A percentile compares a stretch with the other conserved stretches of the same genome.
These are phyloP conservation scores for Callorhinus ursinus DNA, from an alignment of 2,113 vertebrate species.

Conservation along the genomic window DNA sequence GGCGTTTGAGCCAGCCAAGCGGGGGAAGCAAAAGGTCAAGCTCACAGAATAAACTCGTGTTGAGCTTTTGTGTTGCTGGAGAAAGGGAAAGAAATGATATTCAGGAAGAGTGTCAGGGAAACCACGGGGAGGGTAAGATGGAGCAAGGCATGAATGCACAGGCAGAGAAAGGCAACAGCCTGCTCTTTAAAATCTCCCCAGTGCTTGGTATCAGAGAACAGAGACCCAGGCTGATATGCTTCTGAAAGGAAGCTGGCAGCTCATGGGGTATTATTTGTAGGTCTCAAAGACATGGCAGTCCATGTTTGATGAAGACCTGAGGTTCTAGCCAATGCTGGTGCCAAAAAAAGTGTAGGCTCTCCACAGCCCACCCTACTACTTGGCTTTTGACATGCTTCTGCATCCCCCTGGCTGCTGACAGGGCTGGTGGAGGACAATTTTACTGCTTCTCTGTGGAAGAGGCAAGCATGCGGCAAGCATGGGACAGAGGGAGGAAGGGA, in stretches of 20 bases:
- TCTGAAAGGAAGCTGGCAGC: neutral
- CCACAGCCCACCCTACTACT: neutral
- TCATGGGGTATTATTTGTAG: neutral
- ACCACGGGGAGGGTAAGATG: neutral
- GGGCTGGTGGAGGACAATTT: neutral
- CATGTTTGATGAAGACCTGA: neutral
- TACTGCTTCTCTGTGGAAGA: neutral
- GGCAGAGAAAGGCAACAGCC: neutral
- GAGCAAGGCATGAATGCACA: neutral
- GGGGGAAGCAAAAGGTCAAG: neutral
- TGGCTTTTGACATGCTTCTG: neutral
- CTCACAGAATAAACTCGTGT: neutral
- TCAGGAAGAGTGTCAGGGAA: neutral
- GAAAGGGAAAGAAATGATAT: slow-evolving; percentile 9
- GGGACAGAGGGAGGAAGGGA: neutral
- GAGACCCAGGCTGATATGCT: neutral
- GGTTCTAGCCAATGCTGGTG: neutral
- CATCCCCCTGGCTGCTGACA: fast-evolving
- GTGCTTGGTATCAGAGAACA: neutral
- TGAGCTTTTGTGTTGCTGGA: slow-evolving; percentile 16
- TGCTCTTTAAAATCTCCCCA: neutral
- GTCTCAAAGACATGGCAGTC: neutral
- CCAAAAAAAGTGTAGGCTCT: neutral
- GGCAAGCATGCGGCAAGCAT: too few relatives aligned
- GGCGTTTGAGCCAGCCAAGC: neutral